These are phyloP conservation scores for Latrodectus elegans DNA, from an alignment of 2,888 invertebrate genomes.

Conservation along the genomic window DNA sequence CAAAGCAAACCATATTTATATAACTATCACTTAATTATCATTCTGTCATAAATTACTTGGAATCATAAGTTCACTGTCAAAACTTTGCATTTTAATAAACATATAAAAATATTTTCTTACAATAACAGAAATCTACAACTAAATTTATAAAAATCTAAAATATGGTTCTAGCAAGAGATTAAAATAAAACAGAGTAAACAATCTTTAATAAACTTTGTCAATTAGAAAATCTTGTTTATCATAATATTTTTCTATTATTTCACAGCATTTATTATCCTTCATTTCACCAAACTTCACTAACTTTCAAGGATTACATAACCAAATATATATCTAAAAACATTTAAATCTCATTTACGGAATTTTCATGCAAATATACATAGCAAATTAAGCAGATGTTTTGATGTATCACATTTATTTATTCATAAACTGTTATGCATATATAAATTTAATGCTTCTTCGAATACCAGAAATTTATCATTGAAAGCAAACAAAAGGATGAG, in stretches of 20 bases:
- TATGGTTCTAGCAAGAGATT: too few species aligned
- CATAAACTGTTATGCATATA: not conserved
- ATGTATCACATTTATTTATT: not conserved
- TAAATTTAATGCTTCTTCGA: not conserved
- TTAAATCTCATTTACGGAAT: too few species aligned
- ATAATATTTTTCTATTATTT: not conserved
- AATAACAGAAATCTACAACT: too few species aligned
- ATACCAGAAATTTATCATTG: not conserved
- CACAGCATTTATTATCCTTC: not conserved
- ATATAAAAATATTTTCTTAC: too few species aligned
- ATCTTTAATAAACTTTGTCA: not conserved
- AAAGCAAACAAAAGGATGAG: not conserved
- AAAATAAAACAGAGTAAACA: not conserved
- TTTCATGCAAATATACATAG: not conserved
- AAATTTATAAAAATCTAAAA: too few species aligned
- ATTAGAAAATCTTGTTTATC: not conserved
- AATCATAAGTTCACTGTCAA: too few species aligned
- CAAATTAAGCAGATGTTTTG: not conserved
- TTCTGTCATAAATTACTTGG: too few species aligned
- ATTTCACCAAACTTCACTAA: not conserved
- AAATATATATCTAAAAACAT: not conserved
- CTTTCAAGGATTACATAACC: not conserved
- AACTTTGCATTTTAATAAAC: too few species aligned
- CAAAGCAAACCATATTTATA: too few species aligned
- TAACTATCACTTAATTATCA: too few species aligned